Evolutionary conservation across 2,797 vertebrate genomes (phyloP), one percentile per base, ranked within the genome.

Genomic region (Staurois parvus): DNA sequence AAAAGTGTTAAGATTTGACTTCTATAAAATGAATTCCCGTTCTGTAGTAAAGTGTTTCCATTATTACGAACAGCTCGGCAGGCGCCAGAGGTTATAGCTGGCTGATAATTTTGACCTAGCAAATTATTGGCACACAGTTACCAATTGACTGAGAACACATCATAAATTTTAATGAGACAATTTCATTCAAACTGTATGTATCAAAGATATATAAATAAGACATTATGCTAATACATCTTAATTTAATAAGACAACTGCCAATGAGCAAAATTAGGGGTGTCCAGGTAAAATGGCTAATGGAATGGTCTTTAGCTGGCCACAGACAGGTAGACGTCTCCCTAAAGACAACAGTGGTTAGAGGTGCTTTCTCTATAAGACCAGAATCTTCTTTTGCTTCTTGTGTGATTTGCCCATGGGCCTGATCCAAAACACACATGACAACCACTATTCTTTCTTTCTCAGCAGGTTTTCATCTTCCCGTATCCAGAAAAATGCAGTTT

Each of bases 131-230:
- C 64, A 40, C 29, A 42, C 42, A 62, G 37, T 76, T 72, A 26
- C 64, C 72, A 40, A 76, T 28, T 77, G 74, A 76, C 74, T 76
- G 29, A 84, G 40, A 67, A 76, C 29, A 77, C 64, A 84, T 77
- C 82, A 84, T 69, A 70, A 76, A 84, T 56, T 45, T 76, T 76
- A 76, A 76, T 76, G 73, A 67, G 62, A 29, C 30, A 69, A 56
- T 66, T n/a, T 68, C 42, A 70, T 62, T 40, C 30, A 26, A 76
- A 75, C 64, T 76, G 28, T 29, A 37, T n/a, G 30, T 48, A 76
- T 84, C 28, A 42, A 56, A 75, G 62, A 48, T 21, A 45, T 76
- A 56, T 29, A 62, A 81, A 72, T 19, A 42, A 66, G 12, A 75
- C 34, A 83, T 45, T 45, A 64, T 75, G 37, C 56, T 28, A 48